Conservation (phyloP, 2,113 vertebrate species). For the Miniopterus natalensis region DNA sequence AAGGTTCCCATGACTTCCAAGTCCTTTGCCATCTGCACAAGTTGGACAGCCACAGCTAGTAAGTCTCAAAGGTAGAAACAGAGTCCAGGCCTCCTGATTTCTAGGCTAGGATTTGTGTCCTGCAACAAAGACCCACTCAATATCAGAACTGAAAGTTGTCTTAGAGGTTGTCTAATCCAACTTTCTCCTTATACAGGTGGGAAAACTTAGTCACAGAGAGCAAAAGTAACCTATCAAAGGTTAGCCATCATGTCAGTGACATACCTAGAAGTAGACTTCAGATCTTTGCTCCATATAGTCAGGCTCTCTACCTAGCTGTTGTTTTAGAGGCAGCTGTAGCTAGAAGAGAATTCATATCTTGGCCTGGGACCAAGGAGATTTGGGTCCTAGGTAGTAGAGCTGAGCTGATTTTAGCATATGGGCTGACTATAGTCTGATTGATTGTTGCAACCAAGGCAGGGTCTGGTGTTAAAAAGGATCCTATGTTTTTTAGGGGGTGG, state of each 20-base stretch:
- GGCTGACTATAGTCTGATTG: not conserved
- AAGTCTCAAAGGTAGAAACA: not conserved
- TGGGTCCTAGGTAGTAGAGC: not conserved
- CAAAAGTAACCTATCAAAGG: not conserved
- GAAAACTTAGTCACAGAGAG: not conserved
- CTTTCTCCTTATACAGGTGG: not conserved
- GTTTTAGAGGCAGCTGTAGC: not conserved
- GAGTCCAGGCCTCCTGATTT: not conserved
- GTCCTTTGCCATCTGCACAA: slow-evolving; percentile 6
- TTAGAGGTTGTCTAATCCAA: not conserved
- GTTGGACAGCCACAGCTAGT: not conserved
- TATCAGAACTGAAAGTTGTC: not conserved
- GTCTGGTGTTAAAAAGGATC: not conserved
- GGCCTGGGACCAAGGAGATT: not conserved
- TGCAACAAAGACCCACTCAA: not conserved
- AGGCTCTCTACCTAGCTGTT: not conserved
- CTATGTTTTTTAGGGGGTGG: not conserved
- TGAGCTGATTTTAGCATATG: slow-evolving; percentile 29
- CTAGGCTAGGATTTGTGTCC: not conserved
- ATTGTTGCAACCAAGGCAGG: not conserved
- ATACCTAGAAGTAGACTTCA: not conserved
- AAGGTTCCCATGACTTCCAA: not conserved
- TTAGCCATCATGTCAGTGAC: not conserved
- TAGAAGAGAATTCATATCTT: not conserved
- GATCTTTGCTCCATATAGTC: not conserved